Conservation (phyloP, 53 echinoderm and acorn worm genomes). For the Astropecten irregularis region DNA sequence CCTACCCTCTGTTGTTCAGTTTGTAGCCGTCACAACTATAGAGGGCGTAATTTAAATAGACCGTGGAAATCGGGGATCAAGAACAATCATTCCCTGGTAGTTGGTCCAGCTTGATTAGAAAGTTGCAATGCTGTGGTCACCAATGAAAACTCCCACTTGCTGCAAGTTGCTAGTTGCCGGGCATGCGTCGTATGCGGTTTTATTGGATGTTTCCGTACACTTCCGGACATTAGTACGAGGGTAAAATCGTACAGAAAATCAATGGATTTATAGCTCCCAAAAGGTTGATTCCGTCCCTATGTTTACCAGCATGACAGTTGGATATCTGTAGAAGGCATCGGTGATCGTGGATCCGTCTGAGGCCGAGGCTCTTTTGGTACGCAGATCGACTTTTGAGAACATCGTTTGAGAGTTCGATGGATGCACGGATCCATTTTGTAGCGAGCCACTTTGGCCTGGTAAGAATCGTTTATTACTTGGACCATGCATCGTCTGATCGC, state of each 20-base stretch:
- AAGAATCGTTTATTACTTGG: too few species aligned
- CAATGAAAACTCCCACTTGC: constrained; percentile 17
- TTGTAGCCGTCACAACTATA: too few species aligned
- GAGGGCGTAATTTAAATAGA: constrained; percentile 2
- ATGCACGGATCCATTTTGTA: not conserved
- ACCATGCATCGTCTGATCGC: too few species aligned
- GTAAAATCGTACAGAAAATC: too few species aligned
- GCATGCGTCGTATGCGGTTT: not conserved
- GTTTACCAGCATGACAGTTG: not conserved
- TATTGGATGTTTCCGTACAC: constrained; percentile 12
- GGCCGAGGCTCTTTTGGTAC: too few species aligned
- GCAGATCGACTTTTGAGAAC: not conserved
- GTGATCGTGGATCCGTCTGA: not conserved
- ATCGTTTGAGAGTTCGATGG: not conserved
- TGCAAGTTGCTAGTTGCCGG: too few species aligned
- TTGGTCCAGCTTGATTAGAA: not conserved
- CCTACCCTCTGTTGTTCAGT: too few species aligned
- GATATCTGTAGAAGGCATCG: not conserved
- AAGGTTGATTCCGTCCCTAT: not conserved
- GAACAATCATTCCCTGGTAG: constrained; percentile 22
- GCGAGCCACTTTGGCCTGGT: not conserved
- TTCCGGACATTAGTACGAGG: not conserved
- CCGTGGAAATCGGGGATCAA: not conserved
- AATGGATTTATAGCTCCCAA: not conserved
- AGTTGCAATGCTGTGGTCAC: not conserved